Conservation (phyloP, 37 sponge, comb jelly and placozoan species). For the Beroe forskalii region DNA sequence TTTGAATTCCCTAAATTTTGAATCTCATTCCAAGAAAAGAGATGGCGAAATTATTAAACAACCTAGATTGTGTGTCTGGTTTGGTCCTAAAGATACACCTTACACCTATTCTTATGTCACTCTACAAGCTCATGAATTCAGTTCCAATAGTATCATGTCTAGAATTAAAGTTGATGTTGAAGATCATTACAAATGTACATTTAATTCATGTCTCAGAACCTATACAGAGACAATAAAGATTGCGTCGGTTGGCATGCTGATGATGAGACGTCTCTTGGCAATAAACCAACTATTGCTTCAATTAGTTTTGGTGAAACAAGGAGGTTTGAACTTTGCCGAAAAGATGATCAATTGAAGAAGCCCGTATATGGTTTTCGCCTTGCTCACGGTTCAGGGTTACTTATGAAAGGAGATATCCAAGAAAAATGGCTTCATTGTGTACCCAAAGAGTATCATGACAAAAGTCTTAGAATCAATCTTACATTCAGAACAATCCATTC, state of each 20-base stretch:
- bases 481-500: slow-evolving; percentile 2
- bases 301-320: slow-evolving; percentile 27
- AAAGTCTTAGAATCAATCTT: not conserved
- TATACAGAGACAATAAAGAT: slow-evolving; percentile 44
- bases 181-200: not conserved
- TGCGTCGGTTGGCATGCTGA: slow-evolving; percentile 32
- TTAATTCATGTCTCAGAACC: slow-evolving; percentile 49
- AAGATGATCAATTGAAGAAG: not conserved
- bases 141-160: slow-evolving; percentile 10
- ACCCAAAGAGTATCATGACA: slow-evolving; percentile 36
- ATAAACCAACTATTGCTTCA: slow-evolving; percentile 5
- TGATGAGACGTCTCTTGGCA: slow-evolving; percentile 2
- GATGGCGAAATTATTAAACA: not conserved
- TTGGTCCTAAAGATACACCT: slow-evolving; percentile 16
- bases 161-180: slow-evolving; percentile 19
- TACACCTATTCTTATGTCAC: slow-evolving; percentile 10
- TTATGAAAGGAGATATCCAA: slow-evolving; percentile 37
- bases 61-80: slow-evolving; percentile 17
- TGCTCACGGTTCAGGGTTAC: slow-evolving; percentile 10
- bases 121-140: slow-evolving; percentile 6
- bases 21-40: not conserved
- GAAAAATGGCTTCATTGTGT: slow-evolving; percentile 27
- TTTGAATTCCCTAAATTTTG: not conserved
- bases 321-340: slow-evolving; percentile 10
- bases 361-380: slow-evolving; percentile 3